A percentile compares a stretch with the other conserved stretches of the same genome.
phyloP scores from a whole-genome alignment of 1,140 invertebrate species.

The Ectropis grisescens region DNA sequence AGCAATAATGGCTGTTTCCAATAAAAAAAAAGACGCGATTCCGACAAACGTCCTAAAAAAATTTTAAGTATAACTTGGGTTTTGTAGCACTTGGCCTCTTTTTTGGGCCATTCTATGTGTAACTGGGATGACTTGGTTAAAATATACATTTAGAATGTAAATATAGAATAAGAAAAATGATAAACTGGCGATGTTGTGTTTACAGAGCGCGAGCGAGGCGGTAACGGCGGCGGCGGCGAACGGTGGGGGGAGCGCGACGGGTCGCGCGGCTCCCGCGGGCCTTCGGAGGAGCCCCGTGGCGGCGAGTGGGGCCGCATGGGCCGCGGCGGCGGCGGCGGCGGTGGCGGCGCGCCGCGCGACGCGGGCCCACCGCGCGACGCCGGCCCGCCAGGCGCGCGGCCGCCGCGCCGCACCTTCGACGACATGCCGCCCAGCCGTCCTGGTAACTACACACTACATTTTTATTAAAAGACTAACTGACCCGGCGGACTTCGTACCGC shows the following conservation, averaged over 20 bases:
- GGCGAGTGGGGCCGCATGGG: slow-evolving; percentile 60
- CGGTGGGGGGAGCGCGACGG: slow-evolving; percentile 46
- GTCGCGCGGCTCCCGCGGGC: slow-evolving; percentile 38
- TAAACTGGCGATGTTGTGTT: no score
- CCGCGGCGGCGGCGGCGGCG: slow-evolving; percentile 55
- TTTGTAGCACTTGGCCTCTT: no score
- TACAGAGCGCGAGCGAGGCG: slow-evolving; percentile 38
- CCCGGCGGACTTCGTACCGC: no score
- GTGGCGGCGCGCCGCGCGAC: slow-evolving; percentile 53
- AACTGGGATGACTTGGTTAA: no score
- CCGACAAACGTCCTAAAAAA: no score
- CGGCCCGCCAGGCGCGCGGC: slow-evolving; percentile 19
- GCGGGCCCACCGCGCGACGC: slow-evolving; percentile 14
- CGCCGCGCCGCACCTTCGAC: slow-evolving; percentile 45
- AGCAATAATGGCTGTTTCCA: no score
- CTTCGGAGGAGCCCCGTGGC: slow-evolving; percentile 50
- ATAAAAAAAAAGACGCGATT: no score
- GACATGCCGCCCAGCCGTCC: slow-evolving; percentile 51
- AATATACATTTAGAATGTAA: no score
- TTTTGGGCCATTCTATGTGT: no score
- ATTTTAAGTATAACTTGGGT: no score
- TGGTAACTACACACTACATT: slow-evolving; percentile 42
- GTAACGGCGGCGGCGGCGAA: slow-evolving; percentile 44
- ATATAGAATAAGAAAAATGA: no score
- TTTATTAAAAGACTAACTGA: no score